Conservation (phyloP, 2,888 invertebrate genomes). For the Cartodere bifasciata region DNA sequence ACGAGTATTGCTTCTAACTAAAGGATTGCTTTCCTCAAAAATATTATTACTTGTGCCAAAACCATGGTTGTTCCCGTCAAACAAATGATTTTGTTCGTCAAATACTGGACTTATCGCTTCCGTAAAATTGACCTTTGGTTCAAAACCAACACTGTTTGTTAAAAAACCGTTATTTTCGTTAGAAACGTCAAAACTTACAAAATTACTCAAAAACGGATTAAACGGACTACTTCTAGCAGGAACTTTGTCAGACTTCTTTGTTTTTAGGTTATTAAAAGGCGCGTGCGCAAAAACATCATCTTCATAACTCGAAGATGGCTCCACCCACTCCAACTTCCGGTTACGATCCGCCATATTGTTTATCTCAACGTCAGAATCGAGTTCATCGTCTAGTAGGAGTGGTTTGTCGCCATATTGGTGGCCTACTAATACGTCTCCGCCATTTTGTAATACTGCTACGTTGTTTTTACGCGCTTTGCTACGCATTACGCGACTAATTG, state of each 20-base stretch:
- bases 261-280: constrained; percentile 40
- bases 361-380: constrained; percentile 48
- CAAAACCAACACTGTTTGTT: no score
- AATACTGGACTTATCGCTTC: no score
- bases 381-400: constrained; percentile 61
- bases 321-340: constrained; percentile 25
- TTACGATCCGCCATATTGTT: constrained; percentile 23
- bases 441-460: constrained; percentile 20
- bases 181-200: no score
- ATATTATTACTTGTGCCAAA: no score
- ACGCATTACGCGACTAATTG: constrained; percentile 38
- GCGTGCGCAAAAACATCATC: constrained; percentile 60
- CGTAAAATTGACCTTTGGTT: no score
- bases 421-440: constrained; percentile 51
- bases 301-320: constrained; percentile 30
- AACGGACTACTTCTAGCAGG: no score
- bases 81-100: no score
- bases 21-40: no score
- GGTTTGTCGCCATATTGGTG: constrained; percentile 67
- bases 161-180: no score
- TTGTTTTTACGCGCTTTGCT: constrained; percentile 37
- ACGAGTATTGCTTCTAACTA: no score
- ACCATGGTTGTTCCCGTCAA: no score
- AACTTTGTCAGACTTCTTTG: constrained; percentile 11
- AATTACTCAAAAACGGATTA: no score